Evolutionary conservation across 2,113 vertebrate species (phyloP).

Genomic region (Strix aluco): DNA sequence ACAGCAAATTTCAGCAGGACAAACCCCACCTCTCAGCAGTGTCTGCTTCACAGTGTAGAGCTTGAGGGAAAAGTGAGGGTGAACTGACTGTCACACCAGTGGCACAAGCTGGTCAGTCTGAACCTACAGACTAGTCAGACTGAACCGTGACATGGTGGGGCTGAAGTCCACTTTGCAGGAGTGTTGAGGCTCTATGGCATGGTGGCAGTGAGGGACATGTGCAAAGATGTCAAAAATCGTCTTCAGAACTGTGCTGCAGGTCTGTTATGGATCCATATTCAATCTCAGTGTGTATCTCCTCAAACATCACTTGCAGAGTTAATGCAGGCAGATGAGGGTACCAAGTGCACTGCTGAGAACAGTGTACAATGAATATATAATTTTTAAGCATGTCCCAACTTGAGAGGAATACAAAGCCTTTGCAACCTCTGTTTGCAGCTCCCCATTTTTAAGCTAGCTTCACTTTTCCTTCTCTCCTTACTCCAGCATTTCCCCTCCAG

Average conservation of each 20-base stretch:
- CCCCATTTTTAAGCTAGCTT: not conserved
- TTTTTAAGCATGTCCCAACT: not conserved
- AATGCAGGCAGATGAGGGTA: not conserved
- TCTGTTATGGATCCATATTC: not conserved
- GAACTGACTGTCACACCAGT: not conserved
- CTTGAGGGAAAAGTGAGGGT: not conserved
- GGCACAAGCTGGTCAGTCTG: not conserved
- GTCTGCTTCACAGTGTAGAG: not conserved
- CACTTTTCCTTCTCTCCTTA: not conserved
- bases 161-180: not conserved
- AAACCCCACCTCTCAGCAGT: not conserved
- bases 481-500: not conserved
- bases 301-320: not conserved
- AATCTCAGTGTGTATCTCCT: not conserved
- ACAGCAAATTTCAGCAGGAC: too few relatives aligned
- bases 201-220: not conserved
- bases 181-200: accelerated
- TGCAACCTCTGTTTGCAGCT: not conserved
- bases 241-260: not conserved
- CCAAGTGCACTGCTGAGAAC: not conserved
- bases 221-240: not conserved
- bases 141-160: not conserved
- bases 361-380: not conserved
- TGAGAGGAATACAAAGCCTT: not conserved
- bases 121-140: too few relatives aligned